phyloP scores from a whole-genome alignment of 2,888 invertebrate genomes.

The Minunthozetes semirufus region DNA sequence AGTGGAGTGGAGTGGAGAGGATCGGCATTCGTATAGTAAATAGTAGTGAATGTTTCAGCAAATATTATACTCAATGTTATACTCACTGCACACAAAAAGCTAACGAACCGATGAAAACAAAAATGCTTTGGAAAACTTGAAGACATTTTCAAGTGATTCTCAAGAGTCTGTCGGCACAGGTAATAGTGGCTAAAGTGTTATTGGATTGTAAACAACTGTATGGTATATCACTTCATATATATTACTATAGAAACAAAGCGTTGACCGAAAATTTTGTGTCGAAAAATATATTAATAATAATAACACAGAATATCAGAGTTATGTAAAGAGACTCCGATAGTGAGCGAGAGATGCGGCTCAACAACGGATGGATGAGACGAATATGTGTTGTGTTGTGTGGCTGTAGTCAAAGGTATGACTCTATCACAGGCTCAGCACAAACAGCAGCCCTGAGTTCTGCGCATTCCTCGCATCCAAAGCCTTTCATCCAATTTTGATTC shows the following conservation, averaged over 20 bases:
- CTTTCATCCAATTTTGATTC: constrained; percentile 4
- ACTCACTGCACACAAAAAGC: constrained; percentile 36
- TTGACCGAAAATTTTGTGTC: background rate
- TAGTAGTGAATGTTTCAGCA: constrained; percentile 10
- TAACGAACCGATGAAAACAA: constrained; percentile 35
- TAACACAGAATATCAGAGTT: background rate
- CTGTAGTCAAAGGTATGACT: constrained; percentile 3
- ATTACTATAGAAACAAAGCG: too few relatives aligned
- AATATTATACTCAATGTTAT: constrained; percentile 15
- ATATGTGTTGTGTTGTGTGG: background rate
- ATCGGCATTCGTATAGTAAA: background rate
- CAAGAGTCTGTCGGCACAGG: background rate
- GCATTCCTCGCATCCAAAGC: background rate
- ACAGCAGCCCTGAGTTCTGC: background rate
- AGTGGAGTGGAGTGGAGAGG: background rate
- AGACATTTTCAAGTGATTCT: constrained; percentile 20
- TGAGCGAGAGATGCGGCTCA: background rate
- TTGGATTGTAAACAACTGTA: too few relatives aligned
- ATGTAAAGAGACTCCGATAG: background rate
- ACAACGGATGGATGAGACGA: background rate
- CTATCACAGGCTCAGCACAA: constrained; percentile 7
- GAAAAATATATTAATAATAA: background rate
- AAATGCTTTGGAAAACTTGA: constrained; percentile 36
- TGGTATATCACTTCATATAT: too few relatives aligned
- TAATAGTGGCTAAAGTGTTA: background rate